Base-by-base conservation (phyloP, 2,888 invertebrate genomes). In the Lepidochrysops patricia region DNA sequence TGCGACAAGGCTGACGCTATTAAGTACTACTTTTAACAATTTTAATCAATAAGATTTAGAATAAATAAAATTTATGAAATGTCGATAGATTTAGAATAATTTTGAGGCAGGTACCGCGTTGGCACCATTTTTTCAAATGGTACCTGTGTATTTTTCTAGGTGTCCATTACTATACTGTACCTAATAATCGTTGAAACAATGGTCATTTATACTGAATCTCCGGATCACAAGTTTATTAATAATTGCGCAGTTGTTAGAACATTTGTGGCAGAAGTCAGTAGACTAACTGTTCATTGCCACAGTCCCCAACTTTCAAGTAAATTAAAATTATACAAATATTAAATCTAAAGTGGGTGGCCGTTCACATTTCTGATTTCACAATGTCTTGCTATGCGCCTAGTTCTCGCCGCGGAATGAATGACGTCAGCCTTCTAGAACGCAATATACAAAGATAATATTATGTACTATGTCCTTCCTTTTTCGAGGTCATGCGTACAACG, bases 311-410 rank as follows among this genome's bases (percentile, higher is more conserved):
- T 87, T 85, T 84, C 79, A 78, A 85, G 73, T 77, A 76, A 82
- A 80, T 82, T 83, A 77, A 72, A 43, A 73, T 79, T 77, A 80
- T 82, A 79, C 75, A 76, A 77, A 75, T 77, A 19, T 43, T 43
- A 79, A 76, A 77, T 76, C 77, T 80, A 82, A 81, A 82, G 83
- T 87, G 79, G 84, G 83, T 81, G 86, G 84, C 84, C 84, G 83
- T 85, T 86, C 89, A 87, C 88, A 88, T 88, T 88, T 86, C 89
- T 87, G 87, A 88, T 88, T 88, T 88, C 89, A 88, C 89, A 89
- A 88, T 84, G 79, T 80, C 82, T 83, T 77, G 82, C 77, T 76
- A 66, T 71, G 68, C 68, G 82, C 75, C 76, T 75, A 78, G 82
- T 79, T 83, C 78, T 81, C 79, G 71, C 74, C 70, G 70, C 73